Evolutionary conservation across 2,797 vertebrate species (phyloP), one percentile per base, ranked within the genome.

Genomic region (Pteropus rufus): DNA sequence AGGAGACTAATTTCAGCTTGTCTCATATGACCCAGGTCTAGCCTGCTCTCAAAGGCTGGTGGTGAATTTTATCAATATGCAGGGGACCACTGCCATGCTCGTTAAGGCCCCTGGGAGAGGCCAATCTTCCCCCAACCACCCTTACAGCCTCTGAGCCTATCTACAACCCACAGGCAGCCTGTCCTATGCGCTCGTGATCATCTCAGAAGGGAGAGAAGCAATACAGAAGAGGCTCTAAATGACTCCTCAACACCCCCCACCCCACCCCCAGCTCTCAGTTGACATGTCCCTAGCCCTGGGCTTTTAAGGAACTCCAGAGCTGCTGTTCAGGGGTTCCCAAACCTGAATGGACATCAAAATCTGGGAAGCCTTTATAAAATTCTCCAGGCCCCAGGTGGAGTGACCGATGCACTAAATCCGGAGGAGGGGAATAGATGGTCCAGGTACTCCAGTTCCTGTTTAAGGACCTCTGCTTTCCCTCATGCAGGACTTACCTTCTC

Each of bases 401-500:
- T 77, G 14, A 56, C 10, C 54, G 29, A 54, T 52, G 31, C 36
- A 31, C 49, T 31, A 81, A 95, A 69, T 54, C 60, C 36, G 8
- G 26, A 31, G 34, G 21, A 41, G 7, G 12, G 7, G 14, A 3
- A n/a, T 21, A 11, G 41, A 18, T 2, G 21, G 83, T 79, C 46
- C 34, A 52, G 26, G 52, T 6, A 52, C 39, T 34, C 29, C 19
- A 83, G 19, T 34, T 84, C 64, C 6, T 44, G 9, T 69, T 54
- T 81, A 72, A 85, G n/a, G 56, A 91, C 34, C 14, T 89, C 52
- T 80, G 34, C 29, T 79, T 76, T 60, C 46, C 54, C 70, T 58
- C 49, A 65, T 0, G 19, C 7, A 90, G 69, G 90, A 98, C 99
- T 99, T 98, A 99, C 99, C 95, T 99, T 98, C 97, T 99, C 99